A percentile compares a stretch with the other conserved stretches of the same genome.
Conservation (phyloP, 2,888 invertebrate genomes). For the Nowickia ferox region DNA sequence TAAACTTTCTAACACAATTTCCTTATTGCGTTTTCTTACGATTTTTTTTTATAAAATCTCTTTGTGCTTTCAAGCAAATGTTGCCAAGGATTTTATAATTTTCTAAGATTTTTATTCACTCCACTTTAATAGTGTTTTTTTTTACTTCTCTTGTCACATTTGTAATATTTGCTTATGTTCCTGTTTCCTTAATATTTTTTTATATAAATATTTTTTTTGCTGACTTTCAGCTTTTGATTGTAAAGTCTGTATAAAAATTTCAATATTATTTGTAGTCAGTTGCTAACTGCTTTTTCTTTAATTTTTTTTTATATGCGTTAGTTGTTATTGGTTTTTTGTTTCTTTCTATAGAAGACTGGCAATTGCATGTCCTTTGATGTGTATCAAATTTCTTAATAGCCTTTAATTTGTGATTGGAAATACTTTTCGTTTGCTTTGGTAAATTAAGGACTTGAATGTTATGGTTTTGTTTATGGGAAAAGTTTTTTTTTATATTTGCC, state of each 20-base stretch:
- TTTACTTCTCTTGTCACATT: conserved; percentile 53
- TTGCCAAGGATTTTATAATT: conserved; percentile 69
- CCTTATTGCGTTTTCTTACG: conserved; percentile 25
- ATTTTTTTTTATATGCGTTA: conserved; percentile 18
- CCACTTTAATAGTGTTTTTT: background rate
- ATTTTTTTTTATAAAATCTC: conserved; percentile 60
- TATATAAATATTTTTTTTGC: conserved; percentile 32
- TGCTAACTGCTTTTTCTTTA: conserved; percentile 10
- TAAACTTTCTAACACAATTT: background rate
- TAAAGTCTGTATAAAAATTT: conserved; percentile 49
- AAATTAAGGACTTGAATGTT: conserved; percentile 64
- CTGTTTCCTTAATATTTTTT: background rate
- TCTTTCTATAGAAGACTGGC: conserved; percentile 15
- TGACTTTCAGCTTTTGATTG: conserved; percentile 61
- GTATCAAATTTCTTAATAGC: conserved; percentile 82
- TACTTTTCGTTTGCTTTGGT: conserved; percentile 60
- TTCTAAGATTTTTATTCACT: conserved; percentile 47
- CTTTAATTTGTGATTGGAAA: conserved; percentile 72
- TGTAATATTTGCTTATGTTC: conserved; percentile 59
- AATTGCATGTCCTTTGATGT: conserved; percentile 79
- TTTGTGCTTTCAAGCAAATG: conserved; percentile 65
- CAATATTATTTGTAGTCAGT: conserved; percentile 61
- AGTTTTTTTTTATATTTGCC: conserved; percentile 46
- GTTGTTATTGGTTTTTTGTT: conserved; percentile 39
- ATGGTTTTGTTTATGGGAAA: conserved; percentile 68